phyloP scores from a whole-genome alignment of 2,113 vertebrate species.

The Dasyurus viverrinus region DNA sequence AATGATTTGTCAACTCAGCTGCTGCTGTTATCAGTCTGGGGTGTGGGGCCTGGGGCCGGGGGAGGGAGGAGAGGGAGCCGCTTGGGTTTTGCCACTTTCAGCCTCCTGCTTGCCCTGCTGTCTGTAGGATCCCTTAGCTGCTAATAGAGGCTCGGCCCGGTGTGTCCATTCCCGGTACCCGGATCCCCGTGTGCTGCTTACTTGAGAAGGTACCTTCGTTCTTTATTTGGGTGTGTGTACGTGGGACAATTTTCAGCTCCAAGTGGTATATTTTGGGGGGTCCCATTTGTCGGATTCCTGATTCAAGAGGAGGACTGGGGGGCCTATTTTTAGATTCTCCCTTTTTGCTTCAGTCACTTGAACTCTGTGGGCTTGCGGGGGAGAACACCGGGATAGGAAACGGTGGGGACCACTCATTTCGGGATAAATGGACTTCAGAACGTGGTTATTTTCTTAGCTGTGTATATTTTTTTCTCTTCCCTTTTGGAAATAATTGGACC shows the following conservation, averaged over 20 bases:
- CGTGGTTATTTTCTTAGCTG: neutral
- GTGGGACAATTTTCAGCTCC: neutral
- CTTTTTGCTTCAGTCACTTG: neutral
- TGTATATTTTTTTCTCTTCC: neutral
- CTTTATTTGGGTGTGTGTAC: neutral
- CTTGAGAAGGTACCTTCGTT: neutral
- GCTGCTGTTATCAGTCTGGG: conserved; percentile 80
- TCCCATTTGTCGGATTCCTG: neutral
- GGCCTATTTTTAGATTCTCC: neutral
- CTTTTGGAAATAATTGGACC: neutral
- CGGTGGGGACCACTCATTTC: neutral
- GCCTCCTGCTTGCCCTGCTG: conserved; percentile 34
- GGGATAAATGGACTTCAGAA: neutral
- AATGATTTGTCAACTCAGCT: conserved; percentile 87
- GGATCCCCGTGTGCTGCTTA: neutral
- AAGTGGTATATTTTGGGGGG: neutral
- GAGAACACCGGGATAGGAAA: neutral
- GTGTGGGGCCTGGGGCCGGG: conserved; percentile 64
- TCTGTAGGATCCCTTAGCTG: conserved; percentile 51
- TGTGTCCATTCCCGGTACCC: neutral
- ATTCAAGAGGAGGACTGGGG: neutral
- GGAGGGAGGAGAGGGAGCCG: conserved; percentile 60
- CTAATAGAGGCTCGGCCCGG: neutral
- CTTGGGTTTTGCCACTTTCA: conserved; percentile 63
- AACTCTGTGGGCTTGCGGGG: neutral